Conservation (phyloP, 1,140 invertebrate genomes). For the Temnothorax nylanderi region DNA sequence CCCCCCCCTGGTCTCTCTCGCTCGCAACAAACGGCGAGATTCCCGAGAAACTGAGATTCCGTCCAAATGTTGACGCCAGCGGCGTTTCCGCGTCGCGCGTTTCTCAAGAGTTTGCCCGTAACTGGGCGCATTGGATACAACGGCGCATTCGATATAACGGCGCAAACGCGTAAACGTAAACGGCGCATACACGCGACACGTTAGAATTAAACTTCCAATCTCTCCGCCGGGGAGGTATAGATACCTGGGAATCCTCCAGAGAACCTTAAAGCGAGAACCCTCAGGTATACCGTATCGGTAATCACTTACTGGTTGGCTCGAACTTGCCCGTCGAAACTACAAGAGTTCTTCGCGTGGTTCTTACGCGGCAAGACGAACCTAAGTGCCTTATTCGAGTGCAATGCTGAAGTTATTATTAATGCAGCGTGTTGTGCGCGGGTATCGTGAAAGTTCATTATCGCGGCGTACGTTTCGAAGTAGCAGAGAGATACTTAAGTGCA, state of each 20-base stretch:
- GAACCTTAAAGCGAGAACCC: conserved; percentile 25
- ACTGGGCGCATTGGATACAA: conserved; percentile 20
- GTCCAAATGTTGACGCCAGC: conserved; percentile 37
- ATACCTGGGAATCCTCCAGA: background rate
- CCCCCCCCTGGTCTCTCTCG: background rate
- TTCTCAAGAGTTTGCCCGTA: conserved; percentile 28
- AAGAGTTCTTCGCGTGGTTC: conserved; percentile 37
- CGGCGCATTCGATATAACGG: background rate
- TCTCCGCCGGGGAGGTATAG: background rate
- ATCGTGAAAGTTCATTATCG: conserved; percentile 44
- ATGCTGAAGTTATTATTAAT: conserved; percentile 53
- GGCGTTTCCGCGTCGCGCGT: conserved; percentile 24
- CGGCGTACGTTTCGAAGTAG: background rate
- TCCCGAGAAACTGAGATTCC: conserved; percentile 35
- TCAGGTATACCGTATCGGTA: conserved; percentile 38
- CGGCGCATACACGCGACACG: background rate
- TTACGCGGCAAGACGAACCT: conserved; percentile 3
- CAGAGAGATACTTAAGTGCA: conserved; percentile 19
- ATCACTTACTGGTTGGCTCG: conserved; percentile 32
- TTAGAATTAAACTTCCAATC: conserved; percentile 24
- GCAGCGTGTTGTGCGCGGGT: conserved; percentile 25
- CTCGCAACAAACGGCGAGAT: conserved; percentile 30
- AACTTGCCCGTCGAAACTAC: conserved; percentile 47
- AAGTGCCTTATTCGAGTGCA: conserved; percentile 34
- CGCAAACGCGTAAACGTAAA: conserved; percentile 6